These are phyloP conservation scores for Eupsilia transversa DNA, from an alignment of 2,888 invertebrate genomes.

Conservation along the genomic window DNA sequence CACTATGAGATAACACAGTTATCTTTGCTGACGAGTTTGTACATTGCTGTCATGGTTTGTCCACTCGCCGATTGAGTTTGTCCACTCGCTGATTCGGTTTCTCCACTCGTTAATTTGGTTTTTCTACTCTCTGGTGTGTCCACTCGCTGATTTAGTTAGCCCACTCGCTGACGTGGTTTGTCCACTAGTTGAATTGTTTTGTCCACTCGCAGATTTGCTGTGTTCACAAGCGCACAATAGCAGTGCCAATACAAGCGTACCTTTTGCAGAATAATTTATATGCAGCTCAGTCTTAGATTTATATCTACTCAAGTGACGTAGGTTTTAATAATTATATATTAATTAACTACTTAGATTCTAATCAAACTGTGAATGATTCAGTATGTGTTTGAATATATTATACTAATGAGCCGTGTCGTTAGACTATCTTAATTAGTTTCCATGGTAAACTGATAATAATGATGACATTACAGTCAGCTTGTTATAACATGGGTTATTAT, in stretches of 20 bases:
- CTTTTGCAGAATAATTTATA: neutral
- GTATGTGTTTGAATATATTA: conserved; percentile 25
- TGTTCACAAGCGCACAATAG: neutral
- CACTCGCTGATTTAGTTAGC: neutral
- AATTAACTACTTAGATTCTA: conserved; percentile 12
- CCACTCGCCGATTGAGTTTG: neutral
- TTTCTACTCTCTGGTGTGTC: no score
- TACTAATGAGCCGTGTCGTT: conserved; percentile 28
- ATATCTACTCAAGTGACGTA: conserved; percentile 1
- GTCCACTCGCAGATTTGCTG: neutral
- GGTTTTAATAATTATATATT: conserved; percentile 5
- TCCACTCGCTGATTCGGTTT: neutral
- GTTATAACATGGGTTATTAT: neutral
- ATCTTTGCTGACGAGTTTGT: neutral
- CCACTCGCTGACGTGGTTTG: neutral
- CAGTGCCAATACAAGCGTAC: neutral
- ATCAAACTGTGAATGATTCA: conserved; percentile 19
- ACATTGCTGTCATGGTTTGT: neutral
- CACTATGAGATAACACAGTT: neutral
- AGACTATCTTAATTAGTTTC: conserved; percentile 31
- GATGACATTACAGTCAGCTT: neutral
- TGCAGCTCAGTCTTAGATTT: neutral
- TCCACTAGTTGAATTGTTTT: neutral
- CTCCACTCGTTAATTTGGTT: neutral
- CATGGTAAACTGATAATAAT: neutral